Evolutionary conservation across 1,140 invertebrate genomes (phyloP).

Genomic region (Drosophila sechellia): DNA sequence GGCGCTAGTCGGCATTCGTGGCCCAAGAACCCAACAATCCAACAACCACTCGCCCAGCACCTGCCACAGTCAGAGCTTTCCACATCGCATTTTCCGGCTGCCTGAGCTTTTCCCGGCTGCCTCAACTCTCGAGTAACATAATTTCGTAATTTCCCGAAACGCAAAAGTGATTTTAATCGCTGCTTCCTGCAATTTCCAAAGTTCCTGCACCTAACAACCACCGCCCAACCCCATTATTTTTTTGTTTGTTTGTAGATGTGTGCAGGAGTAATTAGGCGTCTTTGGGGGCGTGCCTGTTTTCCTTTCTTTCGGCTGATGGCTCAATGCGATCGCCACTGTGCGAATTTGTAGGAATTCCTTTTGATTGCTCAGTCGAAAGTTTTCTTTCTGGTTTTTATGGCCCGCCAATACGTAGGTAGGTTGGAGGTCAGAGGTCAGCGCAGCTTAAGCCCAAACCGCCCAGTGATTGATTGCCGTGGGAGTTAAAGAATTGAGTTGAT

Average conservation of each 20-base stretch:
- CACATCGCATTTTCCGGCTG: constrained; percentile 68
- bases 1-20: neutral
- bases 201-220: constrained; percentile 22
- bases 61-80: constrained; percentile 47
- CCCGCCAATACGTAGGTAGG: constrained; percentile 35
- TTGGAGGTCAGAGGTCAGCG: constrained; percentile 21
- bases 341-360: constrained; percentile 20
- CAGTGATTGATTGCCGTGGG: constrained; percentile 29
- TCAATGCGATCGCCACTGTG: constrained; percentile 43
- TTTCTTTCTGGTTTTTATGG: neutral
- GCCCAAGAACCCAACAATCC: no score
- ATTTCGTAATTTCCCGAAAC: constrained; percentile 76
- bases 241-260: constrained; percentile 2
- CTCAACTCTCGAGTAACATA: constrained; percentile 66
- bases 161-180: constrained; percentile 80
- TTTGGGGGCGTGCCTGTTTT: constrained; percentile 25
- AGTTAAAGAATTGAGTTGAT: constrained; percentile 29
- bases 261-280: constrained; percentile 37
- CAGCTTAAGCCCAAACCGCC: constrained; percentile 12
- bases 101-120: constrained; percentile 31
- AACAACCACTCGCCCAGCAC: constrained; percentile 25
- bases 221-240: neutral
- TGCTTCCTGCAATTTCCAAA: constrained; percentile 50
- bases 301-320: constrained; percentile 24
- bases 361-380: constrained; percentile 2